phyloP scores from a whole-genome alignment of 2,113 vertebrate species.

The Menidia beryllina region DNA sequence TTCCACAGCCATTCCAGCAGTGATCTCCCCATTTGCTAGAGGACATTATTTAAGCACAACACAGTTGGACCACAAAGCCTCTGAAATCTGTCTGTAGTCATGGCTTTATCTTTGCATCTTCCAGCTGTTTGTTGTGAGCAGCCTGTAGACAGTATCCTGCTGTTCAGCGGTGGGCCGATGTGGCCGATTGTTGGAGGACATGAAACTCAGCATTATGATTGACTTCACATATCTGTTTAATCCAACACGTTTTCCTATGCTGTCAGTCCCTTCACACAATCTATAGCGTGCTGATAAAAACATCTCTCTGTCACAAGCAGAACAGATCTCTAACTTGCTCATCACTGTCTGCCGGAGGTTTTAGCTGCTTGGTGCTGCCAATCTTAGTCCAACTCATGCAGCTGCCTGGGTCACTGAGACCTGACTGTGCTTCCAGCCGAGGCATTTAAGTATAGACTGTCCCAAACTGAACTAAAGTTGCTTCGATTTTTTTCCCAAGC shows the following conservation, averaged over 20 bases:
- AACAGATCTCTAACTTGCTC: constrained; percentile 1
- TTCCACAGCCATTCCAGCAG: constrained; percentile 9
- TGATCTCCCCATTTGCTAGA: constrained; percentile 10
- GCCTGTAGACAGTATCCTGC: constrained; percentile 13
- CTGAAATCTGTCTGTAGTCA: constrained; percentile 5
- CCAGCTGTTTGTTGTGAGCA: constrained; percentile 11
- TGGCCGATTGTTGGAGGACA: constrained; percentile 17
- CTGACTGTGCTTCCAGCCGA: neutral
- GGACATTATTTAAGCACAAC: neutral
- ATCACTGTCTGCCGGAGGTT: constrained; percentile 7
- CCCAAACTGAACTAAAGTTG: neutral
- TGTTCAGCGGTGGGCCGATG: constrained; percentile 32
- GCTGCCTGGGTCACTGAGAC: neutral
- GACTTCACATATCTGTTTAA: constrained; percentile 23
- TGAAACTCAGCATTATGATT: constrained; percentile 17
- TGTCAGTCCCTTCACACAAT: neutral
- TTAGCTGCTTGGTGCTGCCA: constrained; percentile 1
- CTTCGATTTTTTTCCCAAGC: too few species aligned
- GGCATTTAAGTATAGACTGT: neutral
- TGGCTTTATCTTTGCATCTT: constrained; percentile 8
- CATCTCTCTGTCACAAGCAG: constrained; percentile 2
- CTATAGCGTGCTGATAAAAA: constrained; percentile 9
- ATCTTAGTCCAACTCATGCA: constrained; percentile 1
- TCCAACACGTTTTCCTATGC: constrained; percentile 20
- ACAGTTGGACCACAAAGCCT: neutral